Conservation (phyloP, 2,888 invertebrate genomes). For the Tipula confusa region DNA sequence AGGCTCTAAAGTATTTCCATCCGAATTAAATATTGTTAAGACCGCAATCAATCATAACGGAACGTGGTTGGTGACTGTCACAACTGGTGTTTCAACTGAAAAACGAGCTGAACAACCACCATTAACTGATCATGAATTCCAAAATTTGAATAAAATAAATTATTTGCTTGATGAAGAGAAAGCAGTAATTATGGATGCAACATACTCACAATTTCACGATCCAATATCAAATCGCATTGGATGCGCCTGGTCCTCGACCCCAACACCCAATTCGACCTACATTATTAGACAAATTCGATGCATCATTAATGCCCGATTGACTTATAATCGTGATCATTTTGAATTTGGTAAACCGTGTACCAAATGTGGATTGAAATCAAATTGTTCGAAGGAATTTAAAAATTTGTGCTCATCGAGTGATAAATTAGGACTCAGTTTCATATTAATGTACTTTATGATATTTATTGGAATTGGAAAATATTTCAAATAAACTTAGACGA, state of each 20-base stretch:
- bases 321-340: neutral
- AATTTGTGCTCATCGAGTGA: neutral
- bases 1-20: neutral
- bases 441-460: neutral
- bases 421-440: neutral
- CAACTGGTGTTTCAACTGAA: no score
- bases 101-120: neutral
- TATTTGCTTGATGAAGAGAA: neutral
- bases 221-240: neutral
- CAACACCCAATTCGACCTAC: neutral
- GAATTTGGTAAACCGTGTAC: neutral
- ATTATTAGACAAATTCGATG: neutral
- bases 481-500: neutral
- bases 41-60: neutral
- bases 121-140: neutral
- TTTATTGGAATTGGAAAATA: neutral
- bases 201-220: neutral
- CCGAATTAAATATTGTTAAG: neutral
- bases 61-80: neutral
- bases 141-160: neutral
- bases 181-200: neutral
- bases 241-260: neutral
- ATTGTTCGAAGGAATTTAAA: neutral
- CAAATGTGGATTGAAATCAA: neutral
- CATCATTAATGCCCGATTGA: neutral